phyloP scores from a whole-genome alignment of 2,113 vertebrate species.

The Plestiodon gilberti region DNA sequence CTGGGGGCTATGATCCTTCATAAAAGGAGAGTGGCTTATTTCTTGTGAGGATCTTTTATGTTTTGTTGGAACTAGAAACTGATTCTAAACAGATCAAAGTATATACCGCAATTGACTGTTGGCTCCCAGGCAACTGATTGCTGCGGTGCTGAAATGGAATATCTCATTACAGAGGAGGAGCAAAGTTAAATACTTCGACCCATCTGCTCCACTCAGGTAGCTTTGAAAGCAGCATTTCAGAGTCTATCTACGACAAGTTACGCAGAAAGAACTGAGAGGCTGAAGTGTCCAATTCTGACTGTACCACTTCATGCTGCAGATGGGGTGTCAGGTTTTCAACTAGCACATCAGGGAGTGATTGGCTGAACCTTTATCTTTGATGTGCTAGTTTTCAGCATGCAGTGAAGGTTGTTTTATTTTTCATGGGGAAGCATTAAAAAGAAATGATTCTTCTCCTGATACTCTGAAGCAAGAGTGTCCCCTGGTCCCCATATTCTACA shows the following conservation, averaged over 20 bases:
- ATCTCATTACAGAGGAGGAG: background rate
- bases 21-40: background rate
- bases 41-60: conserved; percentile 4
- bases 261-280: background rate
- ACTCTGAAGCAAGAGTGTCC: too few species aligned
- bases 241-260: background rate
- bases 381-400: background rate
- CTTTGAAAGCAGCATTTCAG: too few species aligned
- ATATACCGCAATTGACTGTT: background rate
- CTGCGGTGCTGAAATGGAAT: background rate
- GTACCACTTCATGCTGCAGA: background rate
- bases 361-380: background rate
- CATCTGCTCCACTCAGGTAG: background rate
- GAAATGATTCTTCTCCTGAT: too few species aligned
- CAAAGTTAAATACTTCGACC: background rate
- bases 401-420: background rate
- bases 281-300: background rate
- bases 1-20: background rate
- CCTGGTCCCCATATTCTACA: too few species aligned
- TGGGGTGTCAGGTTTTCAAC: background rate
- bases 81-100: background rate
- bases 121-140: background rate
- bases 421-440: background rate
- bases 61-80: background rate
- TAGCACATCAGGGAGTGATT: background rate